phyloP scores from a whole-genome alignment of 2,797 vertebrate species.

The Channallabes apus region DNA sequence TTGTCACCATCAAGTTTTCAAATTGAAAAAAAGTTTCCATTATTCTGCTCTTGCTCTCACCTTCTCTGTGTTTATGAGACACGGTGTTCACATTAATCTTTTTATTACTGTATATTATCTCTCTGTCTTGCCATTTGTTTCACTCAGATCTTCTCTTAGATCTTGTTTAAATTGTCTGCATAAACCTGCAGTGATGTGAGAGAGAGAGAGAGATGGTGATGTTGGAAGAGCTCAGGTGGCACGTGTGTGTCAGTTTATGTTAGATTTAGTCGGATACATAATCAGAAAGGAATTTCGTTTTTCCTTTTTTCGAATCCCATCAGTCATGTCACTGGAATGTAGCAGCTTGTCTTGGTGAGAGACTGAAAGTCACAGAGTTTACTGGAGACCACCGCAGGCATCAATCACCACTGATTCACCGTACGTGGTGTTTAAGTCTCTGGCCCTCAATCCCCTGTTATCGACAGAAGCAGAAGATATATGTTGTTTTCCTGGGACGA shows the following conservation, averaged over 20 bases:
- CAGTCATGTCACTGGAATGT: not conserved
- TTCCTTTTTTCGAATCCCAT: not conserved
- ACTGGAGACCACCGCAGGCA: not conserved
- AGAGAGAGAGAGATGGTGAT: conserved; percentile 24
- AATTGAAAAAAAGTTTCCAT: conserved; percentile 40
- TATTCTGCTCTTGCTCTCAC: conserved; percentile 32
- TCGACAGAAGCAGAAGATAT: not conserved
- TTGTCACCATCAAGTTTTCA: not conserved
- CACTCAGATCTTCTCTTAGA: conserved; percentile 11
- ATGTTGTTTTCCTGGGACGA: not conserved
- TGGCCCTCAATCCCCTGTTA: not conserved
- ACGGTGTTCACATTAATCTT: not conserved
- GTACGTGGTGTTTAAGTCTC: not conserved
- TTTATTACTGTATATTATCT: not conserved
- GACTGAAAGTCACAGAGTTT: not conserved
- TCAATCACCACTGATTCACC: not conserved
- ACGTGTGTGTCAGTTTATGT: conserved; percentile 12
- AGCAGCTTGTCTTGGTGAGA: not conserved
- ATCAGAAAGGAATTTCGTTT: conserved; percentile 16
- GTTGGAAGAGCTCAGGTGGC: conserved; percentile 1
- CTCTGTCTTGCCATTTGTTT: not conserved
- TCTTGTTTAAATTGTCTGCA: not conserved
- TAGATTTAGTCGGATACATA: not conserved
- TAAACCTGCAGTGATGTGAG: not conserved
- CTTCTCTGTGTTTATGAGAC: not conserved